Base-by-base conservation (phyloP, 2,113 vertebrate genomes). In the Coregonus clupeaformis region DNA sequence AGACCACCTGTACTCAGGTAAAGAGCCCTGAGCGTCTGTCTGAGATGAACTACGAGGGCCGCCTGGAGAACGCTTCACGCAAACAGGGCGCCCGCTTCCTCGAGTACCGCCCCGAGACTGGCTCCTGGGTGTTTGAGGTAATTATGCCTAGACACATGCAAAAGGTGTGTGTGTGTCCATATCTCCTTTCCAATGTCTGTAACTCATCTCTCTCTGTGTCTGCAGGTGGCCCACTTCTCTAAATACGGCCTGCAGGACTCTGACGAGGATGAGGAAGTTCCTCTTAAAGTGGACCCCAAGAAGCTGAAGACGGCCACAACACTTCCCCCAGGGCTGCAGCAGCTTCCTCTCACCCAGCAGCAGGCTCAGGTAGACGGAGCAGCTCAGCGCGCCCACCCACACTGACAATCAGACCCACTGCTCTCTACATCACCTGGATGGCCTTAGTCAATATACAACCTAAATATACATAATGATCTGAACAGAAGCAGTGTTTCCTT, bases 41-140 rank as follows among this genome's bases (percentile, higher is more conserved):
- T 0, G 96, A 97, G 73, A 97, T 99, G 93, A 96, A 96, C 79
- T 99, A 97, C 0, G 96, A 98, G 72, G 94, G 93, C 0, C 89
- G 96, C 0, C 91, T 99, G 82, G 98, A 99, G 89, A 91, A 93
- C 0, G 96, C 94, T 0, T 98, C 95, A 0, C 94, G 95, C 2
- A 92, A 90, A 68, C 98, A 99, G 80, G 98, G 97, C 0, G 97
- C 98, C 0, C 95, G 94, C 0, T 99, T 99, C 91, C 94, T 97
- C 83, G 98, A 99, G 55, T 99, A 99, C 81, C 87, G 97, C 1
- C 93, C 96, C 0, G 97, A 99, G 89, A 99, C 95, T 0, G 98
- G 98, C 0, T 99, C 98, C 67, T 99, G 98, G 98, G 95, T 99
- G 0, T 99, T 99, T 63, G 96, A 97, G 96, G 98, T 86, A 63